Conservation (phyloP, 2,797 vertebrate genomes). For the Schizothorax lantsangensis region DNA sequence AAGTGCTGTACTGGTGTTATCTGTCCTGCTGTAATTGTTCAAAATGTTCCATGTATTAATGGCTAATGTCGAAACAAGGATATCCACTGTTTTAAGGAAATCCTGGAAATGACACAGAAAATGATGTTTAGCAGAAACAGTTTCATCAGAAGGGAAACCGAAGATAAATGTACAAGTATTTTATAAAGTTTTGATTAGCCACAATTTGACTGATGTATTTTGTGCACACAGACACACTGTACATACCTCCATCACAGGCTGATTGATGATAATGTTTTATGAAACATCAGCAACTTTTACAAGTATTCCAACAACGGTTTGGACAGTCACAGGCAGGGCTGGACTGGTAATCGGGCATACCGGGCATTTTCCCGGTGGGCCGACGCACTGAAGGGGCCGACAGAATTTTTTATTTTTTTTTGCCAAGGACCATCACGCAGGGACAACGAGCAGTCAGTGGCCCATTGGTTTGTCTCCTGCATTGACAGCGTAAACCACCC, state of each 20-base stretch:
- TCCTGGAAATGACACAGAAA: conserved; percentile 66
- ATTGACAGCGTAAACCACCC: too few species aligned
- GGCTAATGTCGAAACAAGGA: conserved; percentile 64
- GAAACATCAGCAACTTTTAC: conserved; percentile 68
- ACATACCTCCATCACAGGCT: conserved; percentile 54
- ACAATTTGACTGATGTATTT: too few species aligned
- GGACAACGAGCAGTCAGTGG: too few species aligned
- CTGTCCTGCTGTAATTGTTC: conserved; percentile 52
- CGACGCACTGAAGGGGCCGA: too few species aligned
- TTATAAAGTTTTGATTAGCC: too few species aligned
- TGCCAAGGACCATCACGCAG: too few species aligned
- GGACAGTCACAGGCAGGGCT: too few species aligned
- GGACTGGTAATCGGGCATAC: too few species aligned
- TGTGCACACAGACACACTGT: not conserved
- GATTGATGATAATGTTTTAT: not conserved
- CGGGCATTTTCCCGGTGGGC: too few species aligned
- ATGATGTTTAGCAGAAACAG: not conserved
- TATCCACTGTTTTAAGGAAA: conserved; percentile 78
- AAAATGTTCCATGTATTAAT: conserved; percentile 72
- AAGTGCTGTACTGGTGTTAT: conserved; percentile 73
- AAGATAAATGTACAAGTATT: too few species aligned
- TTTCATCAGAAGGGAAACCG: not conserved
- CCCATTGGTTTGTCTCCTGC: too few species aligned
- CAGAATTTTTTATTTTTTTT: too few species aligned
- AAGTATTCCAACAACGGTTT: conserved; percentile 77